Percentiles rank a stretch among this genome's conserved stretches.
Evolutionary conservation across 2,113 vertebrate species (phyloP).

Genomic region (Gymnarchus niloticus): DNA sequence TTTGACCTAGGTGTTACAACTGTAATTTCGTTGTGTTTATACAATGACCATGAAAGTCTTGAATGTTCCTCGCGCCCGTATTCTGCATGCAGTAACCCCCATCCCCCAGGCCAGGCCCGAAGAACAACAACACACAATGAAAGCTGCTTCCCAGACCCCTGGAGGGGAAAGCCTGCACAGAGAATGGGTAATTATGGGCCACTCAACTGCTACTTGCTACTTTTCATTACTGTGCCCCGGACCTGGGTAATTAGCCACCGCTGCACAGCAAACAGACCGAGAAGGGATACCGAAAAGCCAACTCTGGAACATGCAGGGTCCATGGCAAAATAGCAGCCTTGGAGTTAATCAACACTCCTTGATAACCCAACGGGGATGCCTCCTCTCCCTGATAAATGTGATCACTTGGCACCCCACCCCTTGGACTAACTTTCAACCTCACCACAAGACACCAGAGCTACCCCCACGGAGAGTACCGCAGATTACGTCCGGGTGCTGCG

Average conservation of each 20-base stretch:
- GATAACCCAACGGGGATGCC: not conserved
- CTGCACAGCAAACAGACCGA: not conserved
- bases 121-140: not conserved
- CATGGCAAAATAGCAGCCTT: not conserved
- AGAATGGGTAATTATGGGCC: slow-evolving; percentile 13
- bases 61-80: not conserved
- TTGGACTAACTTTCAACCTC: not conserved
- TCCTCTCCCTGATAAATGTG: not conserved
- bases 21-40: no score
- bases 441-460: not conserved
- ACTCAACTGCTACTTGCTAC: slow-evolving; percentile 4
- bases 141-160: not conserved
- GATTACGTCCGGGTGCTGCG: not conserved
- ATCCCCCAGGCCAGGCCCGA: not conserved
- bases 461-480: not conserved
- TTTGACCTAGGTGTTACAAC: no score
- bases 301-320: not conserved
- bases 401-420: not conserved
- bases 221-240: slow-evolving; percentile 24
- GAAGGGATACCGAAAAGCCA: not conserved
- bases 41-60: no score
- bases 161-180: not conserved
- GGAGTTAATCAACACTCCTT: not conserved
- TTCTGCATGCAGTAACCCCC: not conserved
- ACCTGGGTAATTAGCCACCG: slow-evolving; percentile 17